phyloP scores from a whole-genome alignment of 2,797 vertebrate genomes.

The Phalanger gymnotis region DNA sequence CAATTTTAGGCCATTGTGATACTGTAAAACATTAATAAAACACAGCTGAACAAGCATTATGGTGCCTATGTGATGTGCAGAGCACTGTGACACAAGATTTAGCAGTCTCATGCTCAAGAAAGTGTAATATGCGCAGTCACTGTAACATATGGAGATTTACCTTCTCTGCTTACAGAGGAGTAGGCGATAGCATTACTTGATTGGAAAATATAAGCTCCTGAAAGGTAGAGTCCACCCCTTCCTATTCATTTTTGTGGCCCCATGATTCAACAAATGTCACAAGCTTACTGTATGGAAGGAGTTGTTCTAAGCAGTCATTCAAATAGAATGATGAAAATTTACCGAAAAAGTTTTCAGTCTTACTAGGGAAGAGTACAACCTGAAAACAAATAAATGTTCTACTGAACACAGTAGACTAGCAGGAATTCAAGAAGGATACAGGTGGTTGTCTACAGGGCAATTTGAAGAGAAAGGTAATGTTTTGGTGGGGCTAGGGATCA shows the following conservation, averaged over 20 bases:
- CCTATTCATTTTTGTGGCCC: not conserved
- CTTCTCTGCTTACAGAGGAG: not conserved
- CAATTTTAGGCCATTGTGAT: not conserved
- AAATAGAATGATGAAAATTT: not conserved
- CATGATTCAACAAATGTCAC: not conserved
- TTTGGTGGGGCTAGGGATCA: not conserved
- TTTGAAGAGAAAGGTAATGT: not conserved
- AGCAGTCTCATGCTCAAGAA: not conserved
- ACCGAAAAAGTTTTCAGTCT: not conserved
- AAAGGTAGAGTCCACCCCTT: not conserved
- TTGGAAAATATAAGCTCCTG: not conserved
- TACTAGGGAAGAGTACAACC: not conserved
- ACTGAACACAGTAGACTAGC: not conserved
- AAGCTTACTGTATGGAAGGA: not conserved
- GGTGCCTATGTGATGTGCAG: not conserved
- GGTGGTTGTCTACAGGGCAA: not conserved
- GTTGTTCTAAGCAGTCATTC: not conserved
- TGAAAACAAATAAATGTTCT: not conserved
- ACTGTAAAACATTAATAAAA: not conserved
- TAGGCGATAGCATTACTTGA: not conserved
- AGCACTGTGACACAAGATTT: not conserved
- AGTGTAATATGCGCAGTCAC: not conserved
- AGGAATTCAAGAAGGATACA: not conserved
- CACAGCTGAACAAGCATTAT: not conserved
- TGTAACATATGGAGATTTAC: not conserved